These are phyloP conservation scores for Caenorhabditis sp. DNA, from an alignment of 2,888 invertebrate genomes.

Conservation along the genomic window DNA sequence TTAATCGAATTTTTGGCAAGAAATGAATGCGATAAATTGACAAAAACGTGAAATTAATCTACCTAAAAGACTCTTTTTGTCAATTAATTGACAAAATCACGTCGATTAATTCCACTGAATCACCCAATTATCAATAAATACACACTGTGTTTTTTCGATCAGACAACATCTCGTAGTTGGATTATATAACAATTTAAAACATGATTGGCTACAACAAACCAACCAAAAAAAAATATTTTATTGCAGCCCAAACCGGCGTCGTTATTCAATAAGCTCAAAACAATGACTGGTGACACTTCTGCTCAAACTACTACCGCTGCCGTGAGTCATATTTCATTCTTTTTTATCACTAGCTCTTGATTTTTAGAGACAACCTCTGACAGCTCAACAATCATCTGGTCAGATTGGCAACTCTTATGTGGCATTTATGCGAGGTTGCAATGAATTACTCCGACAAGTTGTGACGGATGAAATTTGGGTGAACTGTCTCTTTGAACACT, in stretches of 20 bases:
- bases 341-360: neutral
- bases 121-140: no score
- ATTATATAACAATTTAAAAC: no score
- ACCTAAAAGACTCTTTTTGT: no score
- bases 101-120: no score
- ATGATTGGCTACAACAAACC: no score
- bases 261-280: constrained; percentile 70
- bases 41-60: no score
- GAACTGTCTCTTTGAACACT: constrained; percentile 81
- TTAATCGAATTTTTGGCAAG: no score
- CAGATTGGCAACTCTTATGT: constrained; percentile 89
- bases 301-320: constrained; percentile 33
- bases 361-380: constrained; percentile 46
- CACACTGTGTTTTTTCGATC: no score
- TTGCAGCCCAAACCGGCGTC: constrained; percentile 67
- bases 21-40: no score
- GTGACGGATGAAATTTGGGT: constrained; percentile 88
- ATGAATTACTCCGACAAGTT: constrained; percentile 97
- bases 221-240: neutral
- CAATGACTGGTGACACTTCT: constrained; percentile 65
- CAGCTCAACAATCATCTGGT: constrained; percentile 53
- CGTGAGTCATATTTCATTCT: constrained; percentile 1
- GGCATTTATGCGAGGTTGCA: constrained; percentile 93
- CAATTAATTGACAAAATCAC: no score
- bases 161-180: no score